These are phyloP conservation scores for Catostomus latipinnis DNA, from an alignment of 2,797 vertebrate genomes.

Conservation along the genomic window DNA sequence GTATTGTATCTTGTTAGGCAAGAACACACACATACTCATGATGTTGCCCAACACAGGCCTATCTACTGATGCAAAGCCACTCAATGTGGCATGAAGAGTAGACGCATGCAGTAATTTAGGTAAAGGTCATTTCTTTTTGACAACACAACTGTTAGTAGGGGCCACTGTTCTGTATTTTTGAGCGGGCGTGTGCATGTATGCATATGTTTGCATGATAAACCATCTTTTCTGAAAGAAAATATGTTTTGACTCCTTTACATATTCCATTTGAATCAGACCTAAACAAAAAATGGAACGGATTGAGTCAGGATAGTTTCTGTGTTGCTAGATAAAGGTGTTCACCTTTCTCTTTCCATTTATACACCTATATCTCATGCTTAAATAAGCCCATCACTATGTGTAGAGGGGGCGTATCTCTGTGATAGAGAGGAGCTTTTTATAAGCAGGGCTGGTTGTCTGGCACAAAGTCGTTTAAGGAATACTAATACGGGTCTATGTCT, in stretches of 20 bases:
- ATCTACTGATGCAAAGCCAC: conserved; percentile 35
- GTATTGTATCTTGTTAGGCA: too few species aligned
- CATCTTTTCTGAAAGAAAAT: conserved; percentile 29
- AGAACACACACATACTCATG: neutral
- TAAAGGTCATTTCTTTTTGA: conserved; percentile 56
- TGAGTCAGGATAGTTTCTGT: conserved; percentile 53
- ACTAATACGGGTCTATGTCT: conserved; percentile 78
- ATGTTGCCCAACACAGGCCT: neutral
- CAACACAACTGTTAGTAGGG: conserved; percentile 42
- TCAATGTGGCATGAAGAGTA: conserved; percentile 38
- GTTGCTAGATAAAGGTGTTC: conserved; percentile 56
- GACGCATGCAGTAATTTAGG: conserved; percentile 47
- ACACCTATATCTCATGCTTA: conserved; percentile 63
- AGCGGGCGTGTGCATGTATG: conserved; percentile 21
- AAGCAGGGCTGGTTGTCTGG: conserved; percentile 51
- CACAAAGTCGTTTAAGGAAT: conserved; percentile 69
- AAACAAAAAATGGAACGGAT: conserved; percentile 48
- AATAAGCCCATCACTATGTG: conserved; percentile 60
- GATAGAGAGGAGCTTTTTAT: conserved; percentile 57
- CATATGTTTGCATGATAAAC: conserved; percentile 8
- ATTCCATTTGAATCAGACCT: conserved; percentile 36
- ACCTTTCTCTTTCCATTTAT: conserved; percentile 59
- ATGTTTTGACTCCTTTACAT: conserved; percentile 46
- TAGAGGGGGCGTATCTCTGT: conserved; percentile 48
- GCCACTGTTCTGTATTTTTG: conserved; percentile 40